phyloP scores from a whole-genome alignment of 2,797 vertebrate genomes.

The Artibeus jamaicensis region DNA sequence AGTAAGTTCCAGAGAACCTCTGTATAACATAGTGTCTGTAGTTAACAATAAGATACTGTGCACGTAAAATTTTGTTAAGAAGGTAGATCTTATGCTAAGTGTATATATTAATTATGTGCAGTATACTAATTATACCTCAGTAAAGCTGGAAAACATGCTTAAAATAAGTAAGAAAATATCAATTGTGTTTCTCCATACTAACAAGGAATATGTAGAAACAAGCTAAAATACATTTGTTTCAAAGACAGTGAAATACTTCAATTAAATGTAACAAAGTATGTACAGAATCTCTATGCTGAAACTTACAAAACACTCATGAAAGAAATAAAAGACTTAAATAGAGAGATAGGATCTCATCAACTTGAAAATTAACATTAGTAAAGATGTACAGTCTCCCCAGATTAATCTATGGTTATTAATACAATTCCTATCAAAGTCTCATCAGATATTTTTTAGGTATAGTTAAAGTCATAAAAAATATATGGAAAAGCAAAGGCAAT shows the following conservation, averaged over 20 bases:
- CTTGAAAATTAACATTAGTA: not conserved
- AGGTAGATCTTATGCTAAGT: not conserved
- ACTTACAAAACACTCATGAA: not conserved
- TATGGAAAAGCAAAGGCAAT: not conserved
- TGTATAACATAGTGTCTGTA: not conserved
- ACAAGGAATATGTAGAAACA: not conserved
- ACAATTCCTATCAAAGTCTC: not conserved
- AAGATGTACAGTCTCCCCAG: not conserved
- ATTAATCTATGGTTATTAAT: not conserved
- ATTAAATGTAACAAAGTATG: not conserved
- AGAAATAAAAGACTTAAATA: not conserved
- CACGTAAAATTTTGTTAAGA: not conserved
- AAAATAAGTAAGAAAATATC: not conserved
- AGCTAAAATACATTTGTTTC: not conserved
- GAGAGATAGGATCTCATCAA: not conserved
- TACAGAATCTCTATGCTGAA: not conserved
- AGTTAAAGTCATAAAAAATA: not conserved
- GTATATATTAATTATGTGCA: not conserved
- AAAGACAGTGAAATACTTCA: not conserved
- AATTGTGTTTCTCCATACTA: not conserved
- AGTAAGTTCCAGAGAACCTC: not conserved
- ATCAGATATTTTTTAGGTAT: not conserved
- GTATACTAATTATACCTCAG: not conserved
- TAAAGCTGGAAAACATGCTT: not conserved
- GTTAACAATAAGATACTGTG: not conserved